Conservation (phyloP, 2,888 invertebrate genomes). For the Clunio marinus region DNA sequence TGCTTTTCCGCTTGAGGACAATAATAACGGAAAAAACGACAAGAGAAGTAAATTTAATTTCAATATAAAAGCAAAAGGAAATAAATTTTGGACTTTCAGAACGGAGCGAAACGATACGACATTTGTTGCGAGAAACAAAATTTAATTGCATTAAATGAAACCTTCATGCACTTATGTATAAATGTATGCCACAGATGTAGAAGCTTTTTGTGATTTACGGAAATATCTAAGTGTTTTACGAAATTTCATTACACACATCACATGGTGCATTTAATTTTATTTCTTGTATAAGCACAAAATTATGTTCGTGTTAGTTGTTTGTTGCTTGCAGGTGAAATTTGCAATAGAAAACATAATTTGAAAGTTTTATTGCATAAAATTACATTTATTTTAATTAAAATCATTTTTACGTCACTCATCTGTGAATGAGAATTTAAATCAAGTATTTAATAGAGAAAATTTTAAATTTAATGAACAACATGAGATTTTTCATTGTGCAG, state of each 20-base stretch:
- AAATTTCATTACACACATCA: constrained; percentile 11
- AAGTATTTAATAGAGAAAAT: too few species aligned
- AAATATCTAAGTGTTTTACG: constrained; percentile 18
- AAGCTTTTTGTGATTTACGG: constrained; percentile 2
- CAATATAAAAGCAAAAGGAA: constrained; percentile 1
- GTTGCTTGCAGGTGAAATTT: constrained; percentile 14
- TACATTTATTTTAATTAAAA: too few species aligned
- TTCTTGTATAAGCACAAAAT: constrained; percentile 5
- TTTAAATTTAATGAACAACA: too few species aligned
- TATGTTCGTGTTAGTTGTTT: neutral
- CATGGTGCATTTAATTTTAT: constrained; percentile 7
- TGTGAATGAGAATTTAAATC: too few species aligned
- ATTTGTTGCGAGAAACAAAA: neutral
- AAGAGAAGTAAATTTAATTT: constrained; percentile 9
- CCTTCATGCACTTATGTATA: neutral
- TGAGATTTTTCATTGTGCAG: too few species aligned
- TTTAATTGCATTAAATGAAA: neutral
- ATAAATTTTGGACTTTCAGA: neutral
- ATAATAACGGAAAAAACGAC: too few species aligned
- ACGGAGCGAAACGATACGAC: neutral
- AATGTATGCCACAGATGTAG: too few species aligned
- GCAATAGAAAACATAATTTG: neutral
- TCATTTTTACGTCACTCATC: too few species aligned
- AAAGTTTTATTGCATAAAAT: too few species aligned
- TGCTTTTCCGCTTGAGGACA: too few species aligned